These are phyloP conservation scores for Clanis bilineata DNA, from an alignment of 2,888 invertebrate species.

Conservation along the genomic window DNA sequence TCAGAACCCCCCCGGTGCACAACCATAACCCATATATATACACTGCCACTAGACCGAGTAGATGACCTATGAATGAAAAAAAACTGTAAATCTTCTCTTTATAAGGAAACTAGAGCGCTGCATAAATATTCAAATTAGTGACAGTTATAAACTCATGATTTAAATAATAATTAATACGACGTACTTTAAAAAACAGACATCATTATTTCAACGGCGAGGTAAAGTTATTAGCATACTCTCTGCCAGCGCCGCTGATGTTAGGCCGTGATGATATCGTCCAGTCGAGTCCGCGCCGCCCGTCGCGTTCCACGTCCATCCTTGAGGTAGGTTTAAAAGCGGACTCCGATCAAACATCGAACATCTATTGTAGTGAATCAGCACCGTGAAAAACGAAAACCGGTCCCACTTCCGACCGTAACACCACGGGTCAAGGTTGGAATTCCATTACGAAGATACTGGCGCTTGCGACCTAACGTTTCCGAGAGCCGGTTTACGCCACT, in stretches of 20 bases:
- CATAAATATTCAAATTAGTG: neutral
- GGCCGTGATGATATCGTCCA: neutral
- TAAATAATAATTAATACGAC: no score
- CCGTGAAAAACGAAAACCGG: constrained; percentile 80
- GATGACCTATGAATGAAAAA: no score
- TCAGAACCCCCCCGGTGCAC: no score
- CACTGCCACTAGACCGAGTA: no score
- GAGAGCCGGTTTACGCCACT: constrained; percentile 70
- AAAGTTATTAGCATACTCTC: neutral
- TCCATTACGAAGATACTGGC: constrained; percentile 40
- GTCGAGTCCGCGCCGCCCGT: neutral
- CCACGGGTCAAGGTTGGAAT: constrained; percentile 68
- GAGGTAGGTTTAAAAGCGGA: constrained; percentile 75
- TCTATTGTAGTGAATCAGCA: constrained; percentile 76
- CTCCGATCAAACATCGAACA: constrained; percentile 63
- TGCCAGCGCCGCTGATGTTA: neutral
- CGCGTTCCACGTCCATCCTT: constrained; percentile 40
- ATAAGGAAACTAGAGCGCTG: no score
- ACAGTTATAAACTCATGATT: neutral
- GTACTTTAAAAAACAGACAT: no score
- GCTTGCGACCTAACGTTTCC: constrained; percentile 58
- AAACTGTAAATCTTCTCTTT: no score
- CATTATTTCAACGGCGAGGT: neutral
- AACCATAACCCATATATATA: no score
- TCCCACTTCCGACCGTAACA: constrained; percentile 51